These are phyloP conservation scores for Acronicta psi DNA, from an alignment of 2,888 invertebrate genomes.

Conservation along the genomic window DNA sequence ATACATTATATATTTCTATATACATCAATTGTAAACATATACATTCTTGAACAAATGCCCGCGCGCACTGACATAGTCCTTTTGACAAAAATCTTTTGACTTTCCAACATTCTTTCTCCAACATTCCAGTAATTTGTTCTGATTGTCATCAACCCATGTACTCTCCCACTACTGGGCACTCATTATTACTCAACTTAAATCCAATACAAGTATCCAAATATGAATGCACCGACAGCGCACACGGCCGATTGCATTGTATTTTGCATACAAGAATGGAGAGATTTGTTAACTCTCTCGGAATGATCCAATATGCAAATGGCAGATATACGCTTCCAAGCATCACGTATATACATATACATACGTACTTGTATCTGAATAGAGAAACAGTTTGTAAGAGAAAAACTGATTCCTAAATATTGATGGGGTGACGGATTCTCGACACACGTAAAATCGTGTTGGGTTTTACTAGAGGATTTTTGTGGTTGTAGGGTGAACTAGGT, in stretches of 20 bases:
- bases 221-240: slow-evolving; percentile 26
- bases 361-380: slow-evolving; percentile 27
- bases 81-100: no score
- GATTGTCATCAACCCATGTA: no score
- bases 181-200: slow-evolving; percentile 7
- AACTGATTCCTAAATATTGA: slow-evolving; percentile 38
- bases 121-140: no score
- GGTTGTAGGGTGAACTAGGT: no score
- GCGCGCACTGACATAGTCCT: no score
- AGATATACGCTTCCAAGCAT: slow-evolving; percentile 41
- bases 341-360: slow-evolving; percentile 19
- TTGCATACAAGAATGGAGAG: slow-evolving; percentile 56
- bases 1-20: no score
- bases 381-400: slow-evolving; percentile 41
- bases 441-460: neutral
- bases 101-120: no score
- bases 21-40: no score
- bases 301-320: slow-evolving; percentile 69
- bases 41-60: no score
- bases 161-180: neutral
- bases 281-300: slow-evolving; percentile 69
- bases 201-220: slow-evolving; percentile 22
- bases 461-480: neutral
- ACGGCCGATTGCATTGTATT: slow-evolving; percentile 44
- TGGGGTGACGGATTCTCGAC: slow-evolving; percentile 4